Conservation (phyloP, 2,888 invertebrate genomes). For the Melieria omissa region DNA sequence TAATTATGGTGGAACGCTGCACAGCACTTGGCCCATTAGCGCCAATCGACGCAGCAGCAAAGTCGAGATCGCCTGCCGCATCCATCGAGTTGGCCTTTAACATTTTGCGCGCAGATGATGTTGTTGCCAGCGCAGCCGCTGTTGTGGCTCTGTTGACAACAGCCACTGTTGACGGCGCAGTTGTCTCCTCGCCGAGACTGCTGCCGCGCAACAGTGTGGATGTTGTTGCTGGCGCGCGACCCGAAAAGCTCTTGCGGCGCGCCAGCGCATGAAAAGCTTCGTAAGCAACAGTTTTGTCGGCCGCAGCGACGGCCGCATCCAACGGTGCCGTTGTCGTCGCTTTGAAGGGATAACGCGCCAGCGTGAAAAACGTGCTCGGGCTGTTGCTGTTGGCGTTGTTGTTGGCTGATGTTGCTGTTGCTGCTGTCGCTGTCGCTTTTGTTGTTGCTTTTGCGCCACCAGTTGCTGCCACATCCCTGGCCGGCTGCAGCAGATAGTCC, state of each 20-base stretch:
- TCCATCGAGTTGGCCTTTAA: conserved; percentile 56
- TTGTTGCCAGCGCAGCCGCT: not conserved
- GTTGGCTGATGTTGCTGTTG: conserved; percentile 13
- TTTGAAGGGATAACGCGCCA: conserved; percentile 27
- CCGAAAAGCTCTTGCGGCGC: conserved; percentile 58
- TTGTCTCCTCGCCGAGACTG: conserved; percentile 31
- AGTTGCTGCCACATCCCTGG: conserved; percentile 44
- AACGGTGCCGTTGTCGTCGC: conserved; percentile 29
- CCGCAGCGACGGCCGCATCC: conserved; percentile 9
- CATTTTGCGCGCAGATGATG: conserved; percentile 23
- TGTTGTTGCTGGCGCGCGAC: conserved; percentile 42
- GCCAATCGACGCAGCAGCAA: conserved; percentile 31
- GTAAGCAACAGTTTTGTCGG: conserved; percentile 61
- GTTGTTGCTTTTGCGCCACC: conserved; percentile 40
- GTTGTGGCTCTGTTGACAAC: conserved; percentile 38
- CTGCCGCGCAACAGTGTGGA: conserved; percentile 26
- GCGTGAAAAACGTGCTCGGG: conserved; percentile 31
- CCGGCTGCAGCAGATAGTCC: no score
- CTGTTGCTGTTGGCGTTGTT: conserved; percentile 23
- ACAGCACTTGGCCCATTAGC: not conserved
- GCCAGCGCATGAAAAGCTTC: conserved; percentile 58
- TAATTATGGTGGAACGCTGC: conserved; percentile 20
- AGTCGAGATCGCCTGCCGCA: conserved; percentile 36
- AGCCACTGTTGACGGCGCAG: conserved; percentile 45
- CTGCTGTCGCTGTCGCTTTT: not conserved